Evolutionary conservation across 2,113 vertebrate genomes (phyloP), one percentile per base, ranked within the genome.

Genomic region (Eurypyga helias): DNA sequence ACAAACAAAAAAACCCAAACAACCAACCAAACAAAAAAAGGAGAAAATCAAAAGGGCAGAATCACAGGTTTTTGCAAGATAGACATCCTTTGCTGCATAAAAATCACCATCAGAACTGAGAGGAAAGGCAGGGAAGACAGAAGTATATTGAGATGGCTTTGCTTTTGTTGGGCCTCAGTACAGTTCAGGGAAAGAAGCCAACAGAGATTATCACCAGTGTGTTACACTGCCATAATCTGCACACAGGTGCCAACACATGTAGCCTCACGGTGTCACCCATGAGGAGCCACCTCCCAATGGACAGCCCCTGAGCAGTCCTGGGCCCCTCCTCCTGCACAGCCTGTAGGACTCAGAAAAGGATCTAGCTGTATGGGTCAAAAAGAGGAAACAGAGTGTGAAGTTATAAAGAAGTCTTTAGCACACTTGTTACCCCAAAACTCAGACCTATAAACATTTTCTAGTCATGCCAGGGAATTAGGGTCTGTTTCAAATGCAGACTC

Each of bases 261-360:
- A 83, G 6, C 41, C 23, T 67, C 46, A 23, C 16, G 0, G 0
- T 26, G 31, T n/a, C n/a, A 73, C 11, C 21, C 45, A 25, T 15
- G n/a, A 38, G 31, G 11, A 83, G 19, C n/a, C 29, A 5, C 2
- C 9, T 70, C 41, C 28, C 51, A 31, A 0, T 17, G 23, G 36
- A 48, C 25, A 67, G 11, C 2, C 41, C 28, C 52, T 48, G 41
- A 29, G 6, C 33, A 28, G 9, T n/a, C 45, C 38, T 45, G 18
- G 6, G 10, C 34, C 12, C 46, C 24, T 83, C 13, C 52, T 48
- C 17, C 48, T 79, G 61, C 55, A 45, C 61, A 52, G 45, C 46
- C 38, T 7, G 1, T 24, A 34, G 28, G 51, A 66, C 41, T 65
- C 24, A 28, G 31, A 43, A 41, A 76, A 71, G 10, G 24, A 46